phyloP scores from a whole-genome alignment of 1,140 invertebrate genomes.

The Lasioglossum baleicum region DNA sequence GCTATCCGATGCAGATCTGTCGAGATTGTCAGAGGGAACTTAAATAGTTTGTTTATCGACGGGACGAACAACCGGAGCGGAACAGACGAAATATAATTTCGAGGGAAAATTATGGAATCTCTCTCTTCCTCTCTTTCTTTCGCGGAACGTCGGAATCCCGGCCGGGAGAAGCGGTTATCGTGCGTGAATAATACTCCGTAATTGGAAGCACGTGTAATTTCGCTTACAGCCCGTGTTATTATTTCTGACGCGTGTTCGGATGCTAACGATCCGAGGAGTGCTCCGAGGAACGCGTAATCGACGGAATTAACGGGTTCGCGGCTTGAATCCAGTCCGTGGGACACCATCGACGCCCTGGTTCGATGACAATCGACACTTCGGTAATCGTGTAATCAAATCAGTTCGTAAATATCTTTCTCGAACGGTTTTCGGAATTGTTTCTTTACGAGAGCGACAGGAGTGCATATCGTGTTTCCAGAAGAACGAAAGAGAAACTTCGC shows the following conservation, averaged over 20 bases:
- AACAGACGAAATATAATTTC: constrained; percentile 45
- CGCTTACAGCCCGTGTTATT: constrained; percentile 54
- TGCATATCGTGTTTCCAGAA: too few relatives aligned
- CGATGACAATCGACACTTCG: too few relatives aligned
- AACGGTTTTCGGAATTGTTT: too few relatives aligned
- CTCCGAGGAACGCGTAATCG: constrained; percentile 32
- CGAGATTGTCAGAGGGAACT: neutral
- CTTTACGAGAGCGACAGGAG: too few relatives aligned
- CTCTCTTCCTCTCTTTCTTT: neutral
- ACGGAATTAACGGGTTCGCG: constrained; percentile 28
- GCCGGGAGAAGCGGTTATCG: constrained; percentile 31
- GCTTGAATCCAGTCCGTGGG: too few relatives aligned
- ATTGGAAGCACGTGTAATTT: constrained; percentile 63
- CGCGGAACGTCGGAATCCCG: neutral
- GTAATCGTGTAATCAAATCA: too few relatives aligned
- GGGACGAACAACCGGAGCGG: constrained; percentile 16
- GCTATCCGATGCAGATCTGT: neutral
- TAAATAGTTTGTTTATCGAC: constrained; percentile 42
- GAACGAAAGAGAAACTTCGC: too few relatives aligned
- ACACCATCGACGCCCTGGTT: too few relatives aligned
- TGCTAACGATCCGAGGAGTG: constrained; percentile 50
- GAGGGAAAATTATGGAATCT: constrained; percentile 34
- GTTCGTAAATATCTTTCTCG: too few relatives aligned
- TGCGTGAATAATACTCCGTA: constrained; percentile 62
- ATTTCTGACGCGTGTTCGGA: constrained; percentile 53